Base-by-base conservation (phyloP, 2,888 invertebrate species). In the Xanthorhoe spadicearia region DNA sequence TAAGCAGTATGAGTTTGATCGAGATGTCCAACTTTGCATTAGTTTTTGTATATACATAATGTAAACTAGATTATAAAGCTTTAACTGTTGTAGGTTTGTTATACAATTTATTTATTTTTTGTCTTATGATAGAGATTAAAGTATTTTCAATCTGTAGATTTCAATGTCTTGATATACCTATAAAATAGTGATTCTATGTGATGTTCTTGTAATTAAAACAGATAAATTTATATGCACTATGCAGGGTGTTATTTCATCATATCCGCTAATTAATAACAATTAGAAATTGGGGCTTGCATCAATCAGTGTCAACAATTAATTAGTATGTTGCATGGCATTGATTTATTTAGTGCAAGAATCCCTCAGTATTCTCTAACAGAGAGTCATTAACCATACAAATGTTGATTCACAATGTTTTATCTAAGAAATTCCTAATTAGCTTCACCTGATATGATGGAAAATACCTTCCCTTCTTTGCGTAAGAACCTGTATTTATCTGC, bases 51-150 rank as follows among this genome's bases (percentile, higher is more conserved):
- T 78, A 90, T 92, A 92, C 77, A 90, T 92, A 90, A 32, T 92
- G 89, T 91, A 90, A 89, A 87, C 87, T 91, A 90, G 82, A 78
- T 84, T 23, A 69, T 91, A 89, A 83, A 92, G 90, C 90, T 92
- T 89, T 92, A 91, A 90, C 87, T 90, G 86, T 90, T 87, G 84
- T 90, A 90, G 80, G 78, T 82, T 83, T 83, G 76, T 77, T 79
- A 76, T 79, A 80, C 72, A 76, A 77, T 80, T 77, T 85, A 82
- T 82, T 85, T 84, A 83, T 86, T 83, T 83, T 79, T 84, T 23
- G 23, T 81, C 81, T 60, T 73, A 74, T 74, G 43, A 50, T 66
- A 59, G 46, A 50, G 50, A 54, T 61, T 63, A 49, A 51, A 69
- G 64, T 68, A 71, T 68, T 67, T 69, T 64, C 56, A 68, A 54